A percentile compares a stretch with the other conserved stretches of the same genome.
phyloP scores from a whole-genome alignment of 2,797 vertebrate genomes.

The Craterocephalus amniculus region DNA sequence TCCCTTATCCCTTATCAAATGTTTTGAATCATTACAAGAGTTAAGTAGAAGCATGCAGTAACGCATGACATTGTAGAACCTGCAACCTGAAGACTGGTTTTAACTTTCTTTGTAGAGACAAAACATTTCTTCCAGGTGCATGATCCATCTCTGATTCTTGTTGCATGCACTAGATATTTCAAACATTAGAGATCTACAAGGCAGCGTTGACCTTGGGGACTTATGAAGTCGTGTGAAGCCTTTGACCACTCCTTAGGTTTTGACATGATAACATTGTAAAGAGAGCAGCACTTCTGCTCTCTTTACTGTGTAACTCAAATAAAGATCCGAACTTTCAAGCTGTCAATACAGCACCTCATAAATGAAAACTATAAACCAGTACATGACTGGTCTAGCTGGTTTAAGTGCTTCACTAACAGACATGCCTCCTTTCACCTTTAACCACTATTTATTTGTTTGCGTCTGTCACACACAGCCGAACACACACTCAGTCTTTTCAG shows the following conservation, averaged over 20 bases:
- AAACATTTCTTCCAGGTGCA: neutral
- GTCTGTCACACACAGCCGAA: slow-evolving; percentile 2
- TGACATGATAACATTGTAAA: neutral
- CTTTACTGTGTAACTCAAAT: too few relatives aligned
- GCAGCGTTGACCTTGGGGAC: neutral
- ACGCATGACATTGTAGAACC: too few relatives aligned
- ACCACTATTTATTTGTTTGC: neutral
- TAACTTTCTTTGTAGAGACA: neutral
- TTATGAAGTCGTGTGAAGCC: neutral
- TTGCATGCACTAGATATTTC: neutral
- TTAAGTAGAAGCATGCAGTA: too few relatives aligned
- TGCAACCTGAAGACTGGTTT: too few relatives aligned
- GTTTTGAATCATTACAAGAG: too few relatives aligned
- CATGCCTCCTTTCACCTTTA: slow-evolving; percentile 17
- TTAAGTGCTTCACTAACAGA: slow-evolving; percentile 17
- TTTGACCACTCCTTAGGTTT: neutral
- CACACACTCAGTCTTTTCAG: slow-evolving; percentile 25
- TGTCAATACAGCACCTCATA: neutral
- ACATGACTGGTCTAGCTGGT: neutral
- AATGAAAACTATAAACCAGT: neutral
- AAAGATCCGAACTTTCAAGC: neutral
- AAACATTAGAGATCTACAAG: neutral
- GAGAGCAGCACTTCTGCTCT: neutral
- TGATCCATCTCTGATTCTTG: neutral
- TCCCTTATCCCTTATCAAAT: too few relatives aligned